These are phyloP conservation scores for Enteromius trimaculatus DNA, from an alignment of 2,797 vertebrate species.

Conservation along the genomic window DNA sequence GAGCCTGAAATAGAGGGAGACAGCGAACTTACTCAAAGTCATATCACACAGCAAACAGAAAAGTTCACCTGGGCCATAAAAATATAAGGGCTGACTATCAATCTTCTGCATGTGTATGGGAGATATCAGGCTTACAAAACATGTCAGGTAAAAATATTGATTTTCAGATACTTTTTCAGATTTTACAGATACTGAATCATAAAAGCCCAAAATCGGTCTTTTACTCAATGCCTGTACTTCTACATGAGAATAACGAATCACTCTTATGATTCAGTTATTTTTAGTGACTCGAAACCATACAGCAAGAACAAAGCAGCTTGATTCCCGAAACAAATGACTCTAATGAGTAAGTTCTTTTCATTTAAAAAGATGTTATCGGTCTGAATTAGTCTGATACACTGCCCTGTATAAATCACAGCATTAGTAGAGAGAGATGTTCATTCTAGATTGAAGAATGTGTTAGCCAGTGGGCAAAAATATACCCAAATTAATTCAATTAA, in stretches of 20 bases:
- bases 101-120: not conserved
- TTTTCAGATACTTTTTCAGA: not conserved
- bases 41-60: conserved; percentile 18
- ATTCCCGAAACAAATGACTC: not conserved
- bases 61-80: conserved; percentile 26
- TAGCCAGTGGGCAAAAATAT: not conserved
- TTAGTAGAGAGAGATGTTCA: not conserved
- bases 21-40: conserved; percentile 18
- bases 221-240: not conserved
- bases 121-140: not conserved
- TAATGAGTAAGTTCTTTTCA: not conserved
- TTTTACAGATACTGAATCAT: not conserved
- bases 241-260: not conserved
- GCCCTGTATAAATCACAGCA: not conserved
- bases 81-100: not conserved
- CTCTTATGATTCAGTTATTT: not conserved
- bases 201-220: not conserved
- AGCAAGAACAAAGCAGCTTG: not conserved
- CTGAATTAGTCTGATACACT: conserved; percentile 3
- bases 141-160: not conserved
- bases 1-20: conserved; percentile 19
- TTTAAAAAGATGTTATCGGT: not conserved
- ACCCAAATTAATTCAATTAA: not conserved
- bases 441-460: not conserved
- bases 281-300: not conserved